Evolutionary conservation across 2,113 vertebrate genomes (phyloP).

Genomic region (Erpornis zantholeuca): DNA sequence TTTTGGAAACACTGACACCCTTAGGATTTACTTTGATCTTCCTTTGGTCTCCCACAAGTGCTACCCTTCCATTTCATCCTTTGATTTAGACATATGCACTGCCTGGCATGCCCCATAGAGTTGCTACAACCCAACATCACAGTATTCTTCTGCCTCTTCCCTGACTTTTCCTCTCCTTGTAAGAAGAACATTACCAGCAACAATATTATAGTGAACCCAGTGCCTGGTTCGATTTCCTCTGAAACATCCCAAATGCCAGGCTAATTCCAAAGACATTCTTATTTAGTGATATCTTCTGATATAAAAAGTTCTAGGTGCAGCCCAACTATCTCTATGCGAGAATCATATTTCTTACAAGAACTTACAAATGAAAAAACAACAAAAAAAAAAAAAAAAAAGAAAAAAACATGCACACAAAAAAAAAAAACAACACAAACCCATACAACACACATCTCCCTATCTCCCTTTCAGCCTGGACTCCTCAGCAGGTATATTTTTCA

Average conservation of each 20-base stretch:
- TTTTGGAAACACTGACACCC: background rate
- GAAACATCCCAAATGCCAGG: background rate
- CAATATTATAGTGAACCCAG: background rate
- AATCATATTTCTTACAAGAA: background rate
- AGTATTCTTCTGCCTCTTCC: background rate
- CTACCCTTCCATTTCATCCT: background rate
- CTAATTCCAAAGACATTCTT: background rate
- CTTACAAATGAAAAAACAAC: background rate
- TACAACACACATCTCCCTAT: too few species aligned
- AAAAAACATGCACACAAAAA: too few species aligned
- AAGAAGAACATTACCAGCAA: background rate
- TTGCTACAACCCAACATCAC: background rate
- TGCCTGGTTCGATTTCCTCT: background rate
- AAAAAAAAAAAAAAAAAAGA: fast-evolving
- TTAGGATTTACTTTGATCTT: background rate
- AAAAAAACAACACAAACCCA: too few species aligned
- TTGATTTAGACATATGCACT: background rate
- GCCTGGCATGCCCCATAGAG: background rate
- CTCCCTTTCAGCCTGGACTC: background rate
- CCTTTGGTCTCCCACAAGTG: background rate
- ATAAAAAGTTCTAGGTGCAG: background rate
- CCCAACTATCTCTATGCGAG: background rate
- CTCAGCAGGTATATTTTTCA: background rate
- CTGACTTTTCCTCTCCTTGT: background rate
- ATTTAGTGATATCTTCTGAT: background rate